Evolutionary conservation across 2,113 vertebrate species (phyloP).

Genomic region (Budorcas taxicolor): DNA sequence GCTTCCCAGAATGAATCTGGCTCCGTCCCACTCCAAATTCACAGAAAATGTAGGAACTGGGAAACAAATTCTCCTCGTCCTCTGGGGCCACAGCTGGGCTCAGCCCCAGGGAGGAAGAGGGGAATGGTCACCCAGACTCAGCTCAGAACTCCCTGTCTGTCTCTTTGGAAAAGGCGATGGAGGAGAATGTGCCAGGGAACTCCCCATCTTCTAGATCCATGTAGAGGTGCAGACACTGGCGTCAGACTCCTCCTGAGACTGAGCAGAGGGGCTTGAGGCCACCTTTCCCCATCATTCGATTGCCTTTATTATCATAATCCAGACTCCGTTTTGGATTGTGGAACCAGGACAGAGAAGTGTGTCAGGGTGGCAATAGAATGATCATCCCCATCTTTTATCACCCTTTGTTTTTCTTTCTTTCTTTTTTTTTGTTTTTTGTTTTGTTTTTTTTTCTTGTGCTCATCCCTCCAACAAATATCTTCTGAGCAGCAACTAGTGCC

Average conservation of each 20-base stretch:
- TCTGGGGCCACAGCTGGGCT: background rate
- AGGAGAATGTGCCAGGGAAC: no score
- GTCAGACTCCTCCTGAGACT: background rate
- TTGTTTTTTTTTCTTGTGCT: background rate
- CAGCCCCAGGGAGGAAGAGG: background rate
- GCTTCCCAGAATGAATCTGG: slow-evolving; percentile 6
- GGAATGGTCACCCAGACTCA: background rate
- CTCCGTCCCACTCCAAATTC: background rate
- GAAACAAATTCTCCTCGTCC: background rate
- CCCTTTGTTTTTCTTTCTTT: background rate
- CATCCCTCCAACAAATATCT: background rate
- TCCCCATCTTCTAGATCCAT: background rate
- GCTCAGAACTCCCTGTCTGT: background rate
- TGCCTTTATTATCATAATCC: background rate
- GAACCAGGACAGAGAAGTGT: background rate
- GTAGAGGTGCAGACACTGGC: background rate
- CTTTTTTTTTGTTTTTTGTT: no score
- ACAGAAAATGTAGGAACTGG: background rate
- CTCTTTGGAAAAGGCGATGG: background rate
- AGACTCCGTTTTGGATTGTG: background rate
- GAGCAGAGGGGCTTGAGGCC: background rate
- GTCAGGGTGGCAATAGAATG: background rate
- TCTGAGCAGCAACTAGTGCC: background rate
- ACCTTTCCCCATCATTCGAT: background rate
- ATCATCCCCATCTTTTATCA: background rate